Base-by-base conservation (phyloP, 2,888 invertebrate species). In the Epirrita christyi region DNA sequence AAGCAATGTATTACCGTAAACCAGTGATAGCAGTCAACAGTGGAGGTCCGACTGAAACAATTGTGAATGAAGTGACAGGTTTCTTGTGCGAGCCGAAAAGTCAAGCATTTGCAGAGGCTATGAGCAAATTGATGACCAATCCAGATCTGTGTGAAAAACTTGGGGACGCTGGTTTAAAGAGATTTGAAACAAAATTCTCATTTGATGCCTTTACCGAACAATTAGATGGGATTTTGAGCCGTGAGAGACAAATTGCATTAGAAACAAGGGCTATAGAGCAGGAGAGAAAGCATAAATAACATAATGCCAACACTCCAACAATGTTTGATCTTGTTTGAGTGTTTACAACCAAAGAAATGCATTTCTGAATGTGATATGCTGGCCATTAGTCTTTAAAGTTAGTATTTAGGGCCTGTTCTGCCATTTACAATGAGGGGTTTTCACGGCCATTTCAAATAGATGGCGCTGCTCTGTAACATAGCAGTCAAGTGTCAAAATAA, bases 11-110 rank as follows among this genome's bases (percentile, higher is more conserved):
- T 79, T 95, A 96, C 80, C 93, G 94, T 3, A 97, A 97, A 75
- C 98, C 99, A 4, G 98, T 99, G 0, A 95, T 99, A 66, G 99
- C 99, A 0, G 96, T 97, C 0, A 96, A 97, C 74, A 97, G 97
- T 73, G 99, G 99, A 27, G 99, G 99, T 0, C 99, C 99, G 0
- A 95, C 95, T 0, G 99, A 99, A 85, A 98, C 99, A 0, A 93
- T 99, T 45, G 91, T 95, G 0, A 93, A 97, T 87, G 94, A 94
- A 48, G 93, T 94, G 0, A 98, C 97, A 0, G 98, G 98, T 0
- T 97, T 94, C 72, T 87, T 98, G 0, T 96, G 97, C 71, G 94
- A 96, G 43, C 92, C 96, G 0, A 93, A 85, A 10, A 93, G 95
- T 8, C 92, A 94, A 65, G 93, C 94, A 51, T 97, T 99, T 92